Conservation (phyloP, 2,888 invertebrate species). For the Apamea crenata region DNA sequence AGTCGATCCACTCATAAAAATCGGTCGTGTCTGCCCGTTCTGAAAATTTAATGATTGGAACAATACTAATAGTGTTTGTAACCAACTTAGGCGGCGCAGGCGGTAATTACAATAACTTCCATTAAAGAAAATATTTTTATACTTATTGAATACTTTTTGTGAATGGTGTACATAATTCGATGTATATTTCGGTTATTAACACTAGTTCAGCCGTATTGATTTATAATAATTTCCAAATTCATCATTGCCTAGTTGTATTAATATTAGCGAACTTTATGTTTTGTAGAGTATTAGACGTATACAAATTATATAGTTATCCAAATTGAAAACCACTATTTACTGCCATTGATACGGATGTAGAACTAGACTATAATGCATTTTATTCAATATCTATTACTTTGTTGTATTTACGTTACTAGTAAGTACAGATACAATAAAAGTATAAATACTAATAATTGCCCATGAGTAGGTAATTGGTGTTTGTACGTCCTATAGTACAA, state of each 20-base stretch:
- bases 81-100: neutral
- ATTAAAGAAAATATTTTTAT: slow-evolving; percentile 37
- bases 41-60: neutral
- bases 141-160: slow-evolving; percentile 21
- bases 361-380: slow-evolving; percentile 33
- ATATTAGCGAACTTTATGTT: slow-evolving; percentile 23
- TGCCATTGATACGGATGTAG: slow-evolving; percentile 11
- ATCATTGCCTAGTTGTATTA: slow-evolving; percentile 22
- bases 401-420: slow-evolving; percentile 23
- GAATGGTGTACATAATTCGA: slow-evolving; percentile 20
- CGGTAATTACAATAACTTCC: slow-evolving; percentile 5
- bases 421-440: slow-evolving; percentile 50
- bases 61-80: neutral
- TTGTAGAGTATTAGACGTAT: neutral
- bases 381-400: slow-evolving; percentile 23
- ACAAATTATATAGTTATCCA: slow-evolving; percentile 18
- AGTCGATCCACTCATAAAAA: neutral
- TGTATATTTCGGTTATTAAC: slow-evolving; percentile 22
- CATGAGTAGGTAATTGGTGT: slow-evolving; percentile 11
- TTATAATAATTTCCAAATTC: slow-evolving; percentile 18
- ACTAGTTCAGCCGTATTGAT: slow-evolving; percentile 10
- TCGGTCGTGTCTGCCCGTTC: neutral
- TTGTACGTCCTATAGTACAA: slow-evolving; percentile 7
- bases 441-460: slow-evolving; percentile 23
- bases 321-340: slow-evolving; percentile 23